phyloP scores from a whole-genome alignment of 2,113 vertebrate genomes.

The Dolichallabes microphthalmus region DNA sequence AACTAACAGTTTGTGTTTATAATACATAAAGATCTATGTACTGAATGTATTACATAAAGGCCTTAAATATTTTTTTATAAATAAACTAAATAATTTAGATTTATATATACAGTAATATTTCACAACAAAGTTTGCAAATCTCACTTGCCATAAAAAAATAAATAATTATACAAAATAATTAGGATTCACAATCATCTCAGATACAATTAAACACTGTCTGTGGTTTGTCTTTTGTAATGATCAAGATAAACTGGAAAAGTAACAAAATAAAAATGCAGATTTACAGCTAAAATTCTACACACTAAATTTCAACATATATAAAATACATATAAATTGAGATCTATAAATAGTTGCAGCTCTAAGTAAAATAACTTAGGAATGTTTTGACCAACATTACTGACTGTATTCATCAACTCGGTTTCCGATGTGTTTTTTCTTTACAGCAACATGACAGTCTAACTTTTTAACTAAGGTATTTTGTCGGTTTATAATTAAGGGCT shows the following conservation, averaged over 20 bases:
- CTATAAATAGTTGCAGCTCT: not conserved
- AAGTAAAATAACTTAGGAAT: not conserved
- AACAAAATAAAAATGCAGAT: not conserved
- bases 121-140: not conserved
- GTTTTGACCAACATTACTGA: not conserved
- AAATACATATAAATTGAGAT: not conserved
- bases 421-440: not conserved
- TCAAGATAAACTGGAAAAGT: not conserved
- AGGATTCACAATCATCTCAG: not conserved
- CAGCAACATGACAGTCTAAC: not conserved
- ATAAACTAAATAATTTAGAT: constrained; percentile 5
- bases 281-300: not conserved
- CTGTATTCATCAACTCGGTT: not conserved
- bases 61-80: too few species aligned
- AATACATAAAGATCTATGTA: not conserved
- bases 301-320: not conserved
- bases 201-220: not conserved
- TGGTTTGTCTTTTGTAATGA: not conserved
- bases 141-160: not conserved
- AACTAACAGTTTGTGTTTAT: not conserved
- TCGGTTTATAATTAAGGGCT: not conserved
- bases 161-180: not conserved
- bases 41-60: too few species aligned
- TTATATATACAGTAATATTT: not conserved
- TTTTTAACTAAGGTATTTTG: not conserved